A percentile compares a stretch with the other conserved stretches of the same genome.
phyloP scores from a whole-genome alignment of 2,113 vertebrate genomes.

The Bungarus multicinctus region DNA sequence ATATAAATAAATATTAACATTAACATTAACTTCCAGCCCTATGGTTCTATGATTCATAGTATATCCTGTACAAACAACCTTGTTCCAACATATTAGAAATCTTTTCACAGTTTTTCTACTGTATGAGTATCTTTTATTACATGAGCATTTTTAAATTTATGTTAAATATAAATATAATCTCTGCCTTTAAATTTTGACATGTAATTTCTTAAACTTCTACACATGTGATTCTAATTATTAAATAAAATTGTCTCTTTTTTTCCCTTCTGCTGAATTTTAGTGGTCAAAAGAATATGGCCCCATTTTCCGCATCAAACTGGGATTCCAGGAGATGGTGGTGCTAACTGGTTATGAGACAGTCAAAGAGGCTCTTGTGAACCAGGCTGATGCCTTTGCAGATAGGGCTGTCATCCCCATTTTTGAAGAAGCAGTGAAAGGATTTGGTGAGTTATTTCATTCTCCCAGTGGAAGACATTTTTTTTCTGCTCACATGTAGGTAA shows the following conservation, averaged over 20 bases:
- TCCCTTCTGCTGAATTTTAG: neutral
- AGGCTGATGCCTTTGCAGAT: conserved; percentile 64
- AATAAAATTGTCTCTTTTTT: neutral
- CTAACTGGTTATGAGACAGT: conserved; percentile 67
- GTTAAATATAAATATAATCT: neutral
- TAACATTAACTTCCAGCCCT: too few species aligned
- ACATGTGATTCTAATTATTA: neutral
- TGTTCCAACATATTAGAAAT: too few species aligned
- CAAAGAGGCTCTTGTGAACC: conserved; percentile 66
- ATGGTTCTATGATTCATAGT: too few species aligned
- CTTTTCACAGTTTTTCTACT: too few species aligned
- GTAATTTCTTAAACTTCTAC: neutral
- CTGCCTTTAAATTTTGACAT: neutral
- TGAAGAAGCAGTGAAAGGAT: conserved; percentile 50
- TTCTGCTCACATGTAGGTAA: neutral
- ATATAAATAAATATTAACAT: too few species aligned
- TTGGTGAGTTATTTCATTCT: conserved; percentile 40
- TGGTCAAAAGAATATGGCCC: conserved; percentile 37
- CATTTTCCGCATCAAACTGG: conserved; percentile 49
- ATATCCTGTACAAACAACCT: neutral
- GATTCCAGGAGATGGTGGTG: conserved; percentile 54
- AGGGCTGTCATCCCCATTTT: conserved; percentile 55
- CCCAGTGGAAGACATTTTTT: neutral
- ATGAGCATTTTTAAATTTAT: neutral
- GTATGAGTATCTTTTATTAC: neutral